Conservation (phyloP, 92 coral and sea anemone species). For the Muricea muricata region DNA sequence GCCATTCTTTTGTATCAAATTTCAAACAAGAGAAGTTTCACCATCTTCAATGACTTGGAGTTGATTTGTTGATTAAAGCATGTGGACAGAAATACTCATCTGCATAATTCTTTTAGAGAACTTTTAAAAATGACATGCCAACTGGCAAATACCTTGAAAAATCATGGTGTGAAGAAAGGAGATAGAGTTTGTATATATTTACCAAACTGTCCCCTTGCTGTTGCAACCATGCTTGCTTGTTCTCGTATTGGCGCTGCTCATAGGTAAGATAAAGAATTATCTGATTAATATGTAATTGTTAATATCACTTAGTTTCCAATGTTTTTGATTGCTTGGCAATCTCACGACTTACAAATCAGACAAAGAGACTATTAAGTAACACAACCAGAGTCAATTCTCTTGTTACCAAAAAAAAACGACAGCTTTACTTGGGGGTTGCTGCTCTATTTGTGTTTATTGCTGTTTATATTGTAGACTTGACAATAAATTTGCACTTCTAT, state of each 20-base stretch:
- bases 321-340: too few species aligned
- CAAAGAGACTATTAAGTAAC: too few species aligned
- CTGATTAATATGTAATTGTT: too few species aligned
- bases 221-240: slow-evolving; percentile 97
- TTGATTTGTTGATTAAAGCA: too few species aligned
- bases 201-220: slow-evolving; percentile 97
- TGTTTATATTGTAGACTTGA: neutral
- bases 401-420: too few species aligned
- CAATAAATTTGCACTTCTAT: neutral
- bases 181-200: slow-evolving; percentile 95
- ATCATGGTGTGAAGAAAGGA: slow-evolving; percentile 93
- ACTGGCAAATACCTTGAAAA: slow-evolving; percentile 86
- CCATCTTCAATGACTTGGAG: too few species aligned
- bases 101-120: slow-evolving; percentile 55
- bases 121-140: slow-evolving; percentile 90
- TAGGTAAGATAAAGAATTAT: slow-evolving; percentile 78
- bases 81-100: too few species aligned
- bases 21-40: too few species aligned
- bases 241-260: slow-evolving; percentile 98
- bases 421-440: neutral
- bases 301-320: too few species aligned
- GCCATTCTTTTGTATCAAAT: too few species aligned
- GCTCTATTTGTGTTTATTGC: neutral
- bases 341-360: too few species aligned
- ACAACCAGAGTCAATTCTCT: too few species aligned